phyloP scores from a whole-genome alignment of 2,797 vertebrate species.

The Pipistrellus kuhlii region DNA sequence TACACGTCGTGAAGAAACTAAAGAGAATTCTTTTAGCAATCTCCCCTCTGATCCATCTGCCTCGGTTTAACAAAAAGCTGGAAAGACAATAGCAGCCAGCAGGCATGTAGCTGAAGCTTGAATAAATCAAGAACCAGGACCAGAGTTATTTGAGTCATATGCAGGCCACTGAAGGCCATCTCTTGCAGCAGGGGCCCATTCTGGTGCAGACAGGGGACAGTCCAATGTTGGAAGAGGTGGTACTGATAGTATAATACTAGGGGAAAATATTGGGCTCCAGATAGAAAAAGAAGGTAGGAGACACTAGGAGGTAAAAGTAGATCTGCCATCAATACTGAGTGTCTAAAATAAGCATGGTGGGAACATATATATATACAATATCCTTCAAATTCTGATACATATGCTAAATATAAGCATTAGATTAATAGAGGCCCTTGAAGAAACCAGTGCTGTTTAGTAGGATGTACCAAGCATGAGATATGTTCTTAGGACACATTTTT shows the following conservation, averaged over 20 bases:
- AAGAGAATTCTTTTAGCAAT: background rate
- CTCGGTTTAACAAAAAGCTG: background rate
- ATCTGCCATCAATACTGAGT: background rate
- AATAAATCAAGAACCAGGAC: background rate
- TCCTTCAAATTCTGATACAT: background rate
- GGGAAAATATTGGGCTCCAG: background rate
- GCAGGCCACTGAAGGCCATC: background rate
- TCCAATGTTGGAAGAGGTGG: background rate
- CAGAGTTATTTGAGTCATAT: background rate
- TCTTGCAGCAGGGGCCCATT: background rate
- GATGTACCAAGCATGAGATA: background rate
- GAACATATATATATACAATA: background rate
- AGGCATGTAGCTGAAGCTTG: background rate
- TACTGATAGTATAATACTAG: background rate
- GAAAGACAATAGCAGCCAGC: background rate
- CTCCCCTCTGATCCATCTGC: background rate
- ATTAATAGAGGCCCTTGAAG: background rate
- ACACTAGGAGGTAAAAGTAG: background rate
- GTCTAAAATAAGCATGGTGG: too few relatives aligned
- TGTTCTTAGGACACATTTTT: background rate
- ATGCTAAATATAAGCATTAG: background rate
- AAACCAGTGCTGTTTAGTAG: background rate
- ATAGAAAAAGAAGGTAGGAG: background rate
- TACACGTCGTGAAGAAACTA: background rate
- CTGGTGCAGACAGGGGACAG: background rate